Conservation (phyloP, 1,140 invertebrate species). For the Antheraea mylitta region DNA sequence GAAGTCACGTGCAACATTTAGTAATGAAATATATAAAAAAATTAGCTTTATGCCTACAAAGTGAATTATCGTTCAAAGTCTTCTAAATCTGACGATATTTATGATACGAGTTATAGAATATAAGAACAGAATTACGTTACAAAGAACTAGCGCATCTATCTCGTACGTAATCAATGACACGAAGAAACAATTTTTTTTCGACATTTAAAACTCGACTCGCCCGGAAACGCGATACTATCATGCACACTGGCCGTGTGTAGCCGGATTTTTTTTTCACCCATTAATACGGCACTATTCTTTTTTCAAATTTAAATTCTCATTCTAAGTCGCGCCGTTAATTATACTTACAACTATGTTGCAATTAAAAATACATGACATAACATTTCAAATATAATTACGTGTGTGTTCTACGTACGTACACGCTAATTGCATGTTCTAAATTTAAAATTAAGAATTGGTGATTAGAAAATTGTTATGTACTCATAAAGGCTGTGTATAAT, state of each 20-base stretch:
- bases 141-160: neutral
- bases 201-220: constrained; percentile 48
- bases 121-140: neutral
- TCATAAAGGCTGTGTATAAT: neutral
- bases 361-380: constrained; percentile 25
- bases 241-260: constrained; percentile 43
- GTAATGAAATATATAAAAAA: too few relatives aligned
- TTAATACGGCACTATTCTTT: constrained; percentile 7
- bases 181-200: constrained; percentile 56
- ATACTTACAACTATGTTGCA: constrained; percentile 21
- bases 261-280: constrained; percentile 47
- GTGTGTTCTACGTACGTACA: neutral
- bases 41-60: too few relatives aligned
- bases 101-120: neutral
- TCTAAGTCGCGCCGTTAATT: constrained; percentile 10
- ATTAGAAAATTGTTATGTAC: constrained; percentile 1
- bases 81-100: too few relatives aligned
- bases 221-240: constrained; percentile 72
- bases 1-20: too few relatives aligned
- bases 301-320: neutral
- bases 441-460: neutral
- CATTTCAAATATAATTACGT: constrained; percentile 19
- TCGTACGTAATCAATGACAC: neutral
- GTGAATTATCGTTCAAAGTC: too few relatives aligned
- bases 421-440: neutral